A percentile compares a stretch with the other conserved stretches of the same genome.
phyloP scores from a whole-genome alignment of 2,888 invertebrate species.

The Ariolimax columbianus region DNA sequence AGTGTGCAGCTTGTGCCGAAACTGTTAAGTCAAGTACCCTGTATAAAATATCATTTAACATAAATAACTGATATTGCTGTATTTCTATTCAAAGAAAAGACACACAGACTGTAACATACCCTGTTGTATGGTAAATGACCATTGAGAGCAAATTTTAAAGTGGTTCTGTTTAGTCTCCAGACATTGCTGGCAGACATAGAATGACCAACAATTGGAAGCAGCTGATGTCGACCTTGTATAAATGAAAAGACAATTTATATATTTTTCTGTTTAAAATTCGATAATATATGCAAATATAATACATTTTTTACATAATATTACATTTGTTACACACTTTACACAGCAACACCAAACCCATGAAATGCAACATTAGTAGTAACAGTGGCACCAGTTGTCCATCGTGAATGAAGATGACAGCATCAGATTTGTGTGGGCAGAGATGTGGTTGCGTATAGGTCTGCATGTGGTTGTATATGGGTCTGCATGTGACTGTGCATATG shows the following conservation, averaged over 20 bases:
- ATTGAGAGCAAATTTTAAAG: constrained; percentile 85
- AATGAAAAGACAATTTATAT: not conserved
- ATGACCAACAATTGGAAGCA: constrained; percentile 96
- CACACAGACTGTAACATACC: constrained; percentile 63
- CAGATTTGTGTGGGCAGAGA: too few species aligned
- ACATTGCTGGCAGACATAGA: constrained; percentile 88
- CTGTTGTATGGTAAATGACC: constrained; percentile 92
- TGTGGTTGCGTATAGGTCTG: too few species aligned
- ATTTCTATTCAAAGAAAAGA: not conserved
- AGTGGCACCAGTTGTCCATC: too few species aligned
- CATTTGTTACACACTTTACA: not conserved
- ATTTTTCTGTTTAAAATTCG: not conserved
- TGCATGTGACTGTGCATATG: too few species aligned
- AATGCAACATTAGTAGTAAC: too few species aligned
- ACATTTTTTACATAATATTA: not conserved
- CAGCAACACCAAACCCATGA: too few species aligned
- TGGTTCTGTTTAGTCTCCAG: constrained; percentile 93
- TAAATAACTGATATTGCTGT: not conserved
- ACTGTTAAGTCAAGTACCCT: too few species aligned
- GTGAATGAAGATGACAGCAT: too few species aligned
- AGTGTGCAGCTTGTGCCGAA: too few species aligned
- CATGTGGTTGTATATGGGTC: too few species aligned
- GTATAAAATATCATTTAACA: too few species aligned
- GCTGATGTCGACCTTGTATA: constrained; percentile 84
- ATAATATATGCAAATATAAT: not conserved